Evolutionary conservation across 2,113 vertebrate genomes (phyloP).

Genomic region (Erpornis zantholeuca): DNA sequence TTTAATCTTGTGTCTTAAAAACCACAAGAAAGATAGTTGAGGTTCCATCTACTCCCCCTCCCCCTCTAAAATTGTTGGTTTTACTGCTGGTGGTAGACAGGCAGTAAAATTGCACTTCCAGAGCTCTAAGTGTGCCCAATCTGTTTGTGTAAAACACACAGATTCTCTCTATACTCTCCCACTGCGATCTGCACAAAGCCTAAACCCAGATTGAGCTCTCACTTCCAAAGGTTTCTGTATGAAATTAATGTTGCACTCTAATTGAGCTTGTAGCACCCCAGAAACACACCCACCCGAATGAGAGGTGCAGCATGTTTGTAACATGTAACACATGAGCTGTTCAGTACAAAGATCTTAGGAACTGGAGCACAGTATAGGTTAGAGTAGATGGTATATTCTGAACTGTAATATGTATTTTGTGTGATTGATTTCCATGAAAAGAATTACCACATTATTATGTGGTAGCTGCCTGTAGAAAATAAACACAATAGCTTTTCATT

Average conservation of each 20-base stretch:
- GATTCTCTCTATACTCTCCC: not conserved
- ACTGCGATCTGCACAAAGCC: not conserved
- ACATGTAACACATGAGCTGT: not conserved
- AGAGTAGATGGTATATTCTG: not conserved
- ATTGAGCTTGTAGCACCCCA: not conserved
- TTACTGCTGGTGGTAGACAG: not conserved
- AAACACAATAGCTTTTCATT: conserved; percentile 2
- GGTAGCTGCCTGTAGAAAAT: not conserved
- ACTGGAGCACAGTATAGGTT: not conserved
- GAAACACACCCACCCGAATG: not conserved
- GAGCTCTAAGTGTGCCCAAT: not conserved
- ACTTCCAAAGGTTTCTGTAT: not conserved
- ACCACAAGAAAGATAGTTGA: not conserved
- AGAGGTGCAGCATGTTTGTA: not conserved
- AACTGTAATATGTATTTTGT: not conserved
- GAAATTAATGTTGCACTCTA: not conserved
- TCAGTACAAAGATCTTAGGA: not conserved
- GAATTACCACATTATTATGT: not conserved
- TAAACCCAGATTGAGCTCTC: not conserved
- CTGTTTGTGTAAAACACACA: not conserved
- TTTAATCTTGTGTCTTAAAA: not conserved
- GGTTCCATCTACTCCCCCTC: not conserved
- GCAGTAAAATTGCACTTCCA: not conserved
- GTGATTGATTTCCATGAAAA: not conserved
- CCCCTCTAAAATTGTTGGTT: not conserved